phyloP scores from a whole-genome alignment of 1,140 invertebrate genomes.

The Antheraea pernyi region DNA sequence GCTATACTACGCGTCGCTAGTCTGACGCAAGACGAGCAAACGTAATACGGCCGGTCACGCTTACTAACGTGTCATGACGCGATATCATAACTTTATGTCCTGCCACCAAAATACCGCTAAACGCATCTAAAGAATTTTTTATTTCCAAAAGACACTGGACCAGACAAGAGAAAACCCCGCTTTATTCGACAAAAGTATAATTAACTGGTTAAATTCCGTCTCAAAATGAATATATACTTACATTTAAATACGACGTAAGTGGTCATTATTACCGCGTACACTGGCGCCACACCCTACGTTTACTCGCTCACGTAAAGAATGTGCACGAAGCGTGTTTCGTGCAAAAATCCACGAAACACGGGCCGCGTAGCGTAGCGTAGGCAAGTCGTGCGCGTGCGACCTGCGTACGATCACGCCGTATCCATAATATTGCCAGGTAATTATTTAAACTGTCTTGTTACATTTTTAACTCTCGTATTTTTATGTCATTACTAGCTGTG shows the following conservation, averaged over 20 bases:
- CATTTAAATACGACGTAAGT: conserved; percentile 1
- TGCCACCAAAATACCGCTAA: too few species aligned
- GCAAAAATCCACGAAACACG: not conserved
- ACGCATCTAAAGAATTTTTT: too few species aligned
- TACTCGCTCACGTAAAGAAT: conserved; percentile 2
- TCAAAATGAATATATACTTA: not conserved
- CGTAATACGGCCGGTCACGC: too few species aligned
- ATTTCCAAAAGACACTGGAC: too few species aligned
- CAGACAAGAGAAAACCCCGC: too few species aligned
- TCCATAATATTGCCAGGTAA: conserved; percentile 2
- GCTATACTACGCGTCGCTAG: too few species aligned
- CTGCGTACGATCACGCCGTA: not conserved
- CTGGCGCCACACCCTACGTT: not conserved
- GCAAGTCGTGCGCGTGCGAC: not conserved
- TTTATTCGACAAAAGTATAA: not conserved
- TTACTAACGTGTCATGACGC: too few species aligned
- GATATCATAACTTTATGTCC: too few species aligned
- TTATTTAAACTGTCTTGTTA: not conserved
- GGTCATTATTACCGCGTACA: not conserved
- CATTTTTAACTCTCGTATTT: not conserved
- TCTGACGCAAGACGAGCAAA: too few species aligned
- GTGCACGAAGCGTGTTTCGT: not conserved
- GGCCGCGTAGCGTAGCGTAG: too few species aligned
- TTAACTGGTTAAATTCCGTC: not conserved
- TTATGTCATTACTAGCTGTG: not conserved